Percentiles rank a stretch among this genome's conserved stretches.
phyloP scores from a whole-genome alignment of 2,797 vertebrate species.

The Gallinago stenura region DNA sequence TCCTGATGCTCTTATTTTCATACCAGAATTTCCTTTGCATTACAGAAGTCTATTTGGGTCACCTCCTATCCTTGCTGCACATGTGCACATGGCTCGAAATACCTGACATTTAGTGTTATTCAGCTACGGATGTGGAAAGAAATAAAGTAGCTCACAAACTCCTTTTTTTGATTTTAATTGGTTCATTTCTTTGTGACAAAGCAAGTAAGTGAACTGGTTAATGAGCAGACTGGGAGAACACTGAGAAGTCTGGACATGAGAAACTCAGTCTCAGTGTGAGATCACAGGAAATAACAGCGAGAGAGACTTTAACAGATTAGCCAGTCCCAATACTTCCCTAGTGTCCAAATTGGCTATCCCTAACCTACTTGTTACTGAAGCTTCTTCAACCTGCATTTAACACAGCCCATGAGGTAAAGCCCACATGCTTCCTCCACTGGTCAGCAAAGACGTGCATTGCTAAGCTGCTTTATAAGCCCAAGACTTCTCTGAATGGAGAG shows the following conservation, averaged over 20 bases:
- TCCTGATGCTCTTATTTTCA: not conserved
- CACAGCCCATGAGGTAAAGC: not conserved
- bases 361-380: not conserved
- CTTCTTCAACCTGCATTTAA: not conserved
- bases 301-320: not conserved
- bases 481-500: not conserved
- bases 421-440: not conserved
- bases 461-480: not conserved
- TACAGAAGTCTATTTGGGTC: not conserved
- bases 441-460: not conserved
- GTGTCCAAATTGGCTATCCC: not conserved
- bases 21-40: not conserved
- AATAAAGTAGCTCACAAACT: not conserved
- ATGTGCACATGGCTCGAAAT: not conserved
- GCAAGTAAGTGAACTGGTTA: not conserved
- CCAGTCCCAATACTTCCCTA: not conserved
- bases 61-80: not conserved
- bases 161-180: not conserved
- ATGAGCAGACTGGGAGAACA: not conserved
- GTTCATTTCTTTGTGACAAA: not conserved
- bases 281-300: not conserved
- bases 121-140: not conserved
- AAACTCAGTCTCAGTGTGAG: not conserved
- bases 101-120: not conserved
- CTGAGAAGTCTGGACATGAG: not conserved